Percentiles rank a stretch among this genome's conserved stretches.
These are phyloP conservation scores for Eutrigla gurnardus DNA, from an alignment of 2,797 vertebrate species.

Conservation along the genomic window DNA sequence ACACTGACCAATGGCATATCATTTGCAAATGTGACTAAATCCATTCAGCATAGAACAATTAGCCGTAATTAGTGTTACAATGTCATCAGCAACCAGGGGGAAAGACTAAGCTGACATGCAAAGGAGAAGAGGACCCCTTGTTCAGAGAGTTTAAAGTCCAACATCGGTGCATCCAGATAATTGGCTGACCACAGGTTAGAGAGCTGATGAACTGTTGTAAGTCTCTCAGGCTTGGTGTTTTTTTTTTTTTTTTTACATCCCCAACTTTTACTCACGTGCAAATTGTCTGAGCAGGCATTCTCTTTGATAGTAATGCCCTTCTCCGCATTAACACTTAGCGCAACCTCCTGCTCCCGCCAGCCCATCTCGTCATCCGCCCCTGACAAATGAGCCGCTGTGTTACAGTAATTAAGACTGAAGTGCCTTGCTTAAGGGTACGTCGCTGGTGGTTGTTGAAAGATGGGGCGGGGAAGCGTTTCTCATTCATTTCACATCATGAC, in stretches of 20 bases:
- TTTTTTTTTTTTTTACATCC: neutral
- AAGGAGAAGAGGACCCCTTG: conserved; percentile 70
- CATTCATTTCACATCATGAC: conserved; percentile 65
- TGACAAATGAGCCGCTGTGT: conserved; percentile 64
- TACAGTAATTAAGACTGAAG: conserved; percentile 67
- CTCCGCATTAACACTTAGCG: conserved; percentile 44
- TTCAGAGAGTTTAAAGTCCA: conserved; percentile 73
- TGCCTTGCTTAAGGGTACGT: conserved; percentile 68
- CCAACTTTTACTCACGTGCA: conserved; percentile 33
- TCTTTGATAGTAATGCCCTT: conserved; percentile 57
- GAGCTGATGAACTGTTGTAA: conserved; percentile 66
- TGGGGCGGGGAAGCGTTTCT: conserved; percentile 36
- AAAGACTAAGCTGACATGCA: conserved; percentile 76
- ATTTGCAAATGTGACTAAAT: conserved; percentile 84
- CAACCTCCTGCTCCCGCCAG: conserved; percentile 58
- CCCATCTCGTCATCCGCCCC: conserved; percentile 54
- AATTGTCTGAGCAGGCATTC: conserved; percentile 55
- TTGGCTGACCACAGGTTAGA: conserved; percentile 76
- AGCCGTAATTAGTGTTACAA: conserved; percentile 85
- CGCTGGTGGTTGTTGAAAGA: conserved; percentile 42
- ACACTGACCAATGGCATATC: conserved; percentile 84
- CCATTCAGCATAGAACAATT: conserved; percentile 84
- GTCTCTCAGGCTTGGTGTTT: conserved; percentile 20
- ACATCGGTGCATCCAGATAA: conserved; percentile 66
- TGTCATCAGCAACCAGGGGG: conserved; percentile 81